Conservation (phyloP, 1,140 invertebrate genomes). For the Neotoxoptera formosana region DNA sequence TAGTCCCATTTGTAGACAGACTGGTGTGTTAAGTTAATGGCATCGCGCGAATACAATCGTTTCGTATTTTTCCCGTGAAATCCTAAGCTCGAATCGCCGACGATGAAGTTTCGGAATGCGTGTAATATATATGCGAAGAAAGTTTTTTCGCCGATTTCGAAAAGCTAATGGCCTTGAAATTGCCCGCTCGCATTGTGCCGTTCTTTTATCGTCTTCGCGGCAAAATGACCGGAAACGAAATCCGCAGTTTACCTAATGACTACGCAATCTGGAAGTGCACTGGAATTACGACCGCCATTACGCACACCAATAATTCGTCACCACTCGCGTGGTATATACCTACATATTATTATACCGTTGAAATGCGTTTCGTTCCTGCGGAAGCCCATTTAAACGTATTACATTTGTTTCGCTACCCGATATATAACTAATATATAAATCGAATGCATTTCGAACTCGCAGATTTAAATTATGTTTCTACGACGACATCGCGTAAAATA, state of each 20-base stretch:
- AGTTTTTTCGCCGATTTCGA: slow-evolving; percentile 20
- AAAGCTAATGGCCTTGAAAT: slow-evolving; percentile 39
- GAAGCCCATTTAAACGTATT: slow-evolving; percentile 5
- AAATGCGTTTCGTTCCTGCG: neutral
- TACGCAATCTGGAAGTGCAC: neutral
- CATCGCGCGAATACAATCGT: neutral
- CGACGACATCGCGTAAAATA: neutral
- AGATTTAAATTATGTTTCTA: slow-evolving; percentile 10
- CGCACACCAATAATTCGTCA: slow-evolving; percentile 37
- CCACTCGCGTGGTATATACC: neutral
- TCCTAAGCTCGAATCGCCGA: neutral
- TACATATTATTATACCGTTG: neutral
- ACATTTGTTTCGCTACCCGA: neutral
- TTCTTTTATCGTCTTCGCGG: slow-evolving; percentile 5
- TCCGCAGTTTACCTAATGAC: slow-evolving; percentile 26
- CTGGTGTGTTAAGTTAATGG: neutral
- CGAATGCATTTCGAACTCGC: neutral
- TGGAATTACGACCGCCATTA: neutral
- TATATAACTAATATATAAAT: neutral
- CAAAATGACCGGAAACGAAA: slow-evolving; percentile 49
- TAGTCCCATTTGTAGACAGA: neutral
- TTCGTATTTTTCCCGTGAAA: neutral
- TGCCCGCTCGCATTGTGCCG: neutral
- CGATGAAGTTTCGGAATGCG: neutral
- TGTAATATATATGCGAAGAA: slow-evolving; percentile 1